Percentiles rank a stretch among this genome's conserved stretches.
These are phyloP conservation scores for Lophura nycthemera DNA, from an alignment of 2,113 vertebrate species.

Conservation along the genomic window DNA sequence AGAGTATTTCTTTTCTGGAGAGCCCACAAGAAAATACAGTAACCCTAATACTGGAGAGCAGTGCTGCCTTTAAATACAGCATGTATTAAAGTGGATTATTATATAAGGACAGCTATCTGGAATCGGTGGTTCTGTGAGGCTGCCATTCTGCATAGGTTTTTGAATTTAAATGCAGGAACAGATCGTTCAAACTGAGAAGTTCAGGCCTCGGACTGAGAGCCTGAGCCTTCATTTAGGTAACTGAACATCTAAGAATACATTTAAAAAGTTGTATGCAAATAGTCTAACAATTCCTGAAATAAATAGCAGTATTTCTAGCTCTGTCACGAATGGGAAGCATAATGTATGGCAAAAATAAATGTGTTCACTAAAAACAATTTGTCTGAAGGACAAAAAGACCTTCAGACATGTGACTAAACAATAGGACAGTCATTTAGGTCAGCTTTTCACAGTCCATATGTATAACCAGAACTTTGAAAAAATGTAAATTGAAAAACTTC, in stretches of 20 bases:
- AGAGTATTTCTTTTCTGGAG: neutral
- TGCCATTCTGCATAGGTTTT: neutral
- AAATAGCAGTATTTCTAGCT: neutral
- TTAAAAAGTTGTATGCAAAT: neutral
- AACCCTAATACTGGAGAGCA: neutral
- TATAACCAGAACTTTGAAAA: neutral
- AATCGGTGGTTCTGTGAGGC: neutral
- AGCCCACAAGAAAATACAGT: neutral
- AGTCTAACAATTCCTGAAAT: neutral
- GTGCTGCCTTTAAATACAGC: neutral
- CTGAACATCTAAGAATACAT: neutral
- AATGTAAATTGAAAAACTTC: neutral
- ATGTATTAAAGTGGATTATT: neutral
- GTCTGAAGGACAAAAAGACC: neutral
- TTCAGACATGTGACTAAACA: neutral
- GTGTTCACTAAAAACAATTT: neutral
- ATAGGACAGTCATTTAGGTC: neutral
- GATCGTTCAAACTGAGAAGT: neutral
- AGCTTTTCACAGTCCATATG: neutral
- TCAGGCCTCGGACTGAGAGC: neutral
- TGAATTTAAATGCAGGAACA: neutral
- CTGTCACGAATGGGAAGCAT: neutral
- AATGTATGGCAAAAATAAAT: neutral
- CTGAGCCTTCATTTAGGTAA: neutral
- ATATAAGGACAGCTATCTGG: accelerated